Conservation (phyloP, 2,888 invertebrate genomes). For the Amphipyra tragopoginis region DNA sequence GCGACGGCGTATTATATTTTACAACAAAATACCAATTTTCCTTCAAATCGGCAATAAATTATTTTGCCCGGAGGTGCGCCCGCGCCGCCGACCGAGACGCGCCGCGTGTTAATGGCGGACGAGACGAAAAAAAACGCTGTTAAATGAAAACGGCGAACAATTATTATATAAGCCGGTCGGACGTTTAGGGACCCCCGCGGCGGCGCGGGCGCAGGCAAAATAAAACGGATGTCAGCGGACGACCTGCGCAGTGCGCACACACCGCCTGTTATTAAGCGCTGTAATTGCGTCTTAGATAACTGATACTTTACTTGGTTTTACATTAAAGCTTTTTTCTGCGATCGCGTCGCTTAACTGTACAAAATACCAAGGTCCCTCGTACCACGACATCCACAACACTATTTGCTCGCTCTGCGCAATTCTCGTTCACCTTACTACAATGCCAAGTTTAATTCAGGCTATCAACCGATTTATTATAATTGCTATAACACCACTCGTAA, state of each 20-base stretch:
- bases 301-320: conserved; percentile 42
- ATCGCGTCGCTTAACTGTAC: conserved; percentile 9
- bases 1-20: conserved; percentile 68
- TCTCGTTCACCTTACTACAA: conserved; percentile 38
- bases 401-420: background rate
- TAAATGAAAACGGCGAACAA: conserved; percentile 80
- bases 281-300: conserved; percentile 53
- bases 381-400: conserved; percentile 4
- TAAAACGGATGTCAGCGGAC: conserved; percentile 53
- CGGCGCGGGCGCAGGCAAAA: conserved; percentile 42
- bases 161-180: conserved; percentile 72
- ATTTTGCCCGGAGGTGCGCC: conserved; percentile 77
- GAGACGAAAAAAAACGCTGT: conserved; percentile 67
- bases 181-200: conserved; percentile 64
- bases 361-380: conserved; percentile 15
- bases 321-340: conserved; percentile 28
- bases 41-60: conserved; percentile 83
- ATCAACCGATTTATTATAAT: conserved; percentile 30
- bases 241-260: conserved; percentile 17
- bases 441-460: conserved; percentile 18
- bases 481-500: conserved; percentile 25
- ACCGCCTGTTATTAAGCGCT: conserved; percentile 33
- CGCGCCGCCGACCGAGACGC: conserved; percentile 72
- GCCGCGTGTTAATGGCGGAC: conserved; percentile 72
- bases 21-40: conserved; percentile 81